Base-by-base conservation (phyloP, 1,140 invertebrate species). In the Brachionus calyciflorus region DNA sequence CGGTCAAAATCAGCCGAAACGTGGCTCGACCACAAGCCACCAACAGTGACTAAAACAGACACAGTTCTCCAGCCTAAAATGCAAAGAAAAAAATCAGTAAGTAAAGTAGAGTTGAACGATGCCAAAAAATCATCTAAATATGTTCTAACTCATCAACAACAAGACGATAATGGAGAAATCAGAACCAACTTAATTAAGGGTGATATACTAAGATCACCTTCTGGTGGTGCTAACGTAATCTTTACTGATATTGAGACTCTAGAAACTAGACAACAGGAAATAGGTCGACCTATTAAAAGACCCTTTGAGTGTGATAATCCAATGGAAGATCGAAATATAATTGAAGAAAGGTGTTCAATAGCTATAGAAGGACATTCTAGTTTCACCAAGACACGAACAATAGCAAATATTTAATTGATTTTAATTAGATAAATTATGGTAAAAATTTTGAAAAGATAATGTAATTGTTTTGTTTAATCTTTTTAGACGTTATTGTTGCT, bases 11-110 rank as follows among this genome's bases (percentile, higher is more conserved):
- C 92, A 6, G 89, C 91, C 78, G 83, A 86, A 57, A 88, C 90
- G 17, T 96, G 94, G 93, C 85, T 98, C 1, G 93, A 96, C 84
- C 96, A 98, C 81, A 88, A 90, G 68, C 91, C 93, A 1, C 87
- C 88, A 40, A 82, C 83, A 79, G 81, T 81, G 14, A 79, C 87
- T 40, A 83, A 87, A 26, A 81, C 82, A 46, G 81, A 82, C 82
- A 79, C 60, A 79, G 78, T 65, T 3, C 55, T 40, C n/a, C 57
- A 70, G 24, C 30, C 40, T 37, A 53, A 53, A 51, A 21, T 57
- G 63, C 49, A 77, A 14, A 30, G 21, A 30, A 73, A 73, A 55
- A 73, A 73, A 40, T 73, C 69, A 5, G 69, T 73, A 1, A 51
- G 46, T 21, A 73, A 51, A 37, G 10, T 73, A 12, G 69, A 73